Evolutionary conservation across 2,797 vertebrate species (phyloP).

Genomic region (Anas flavirostris): DNA sequence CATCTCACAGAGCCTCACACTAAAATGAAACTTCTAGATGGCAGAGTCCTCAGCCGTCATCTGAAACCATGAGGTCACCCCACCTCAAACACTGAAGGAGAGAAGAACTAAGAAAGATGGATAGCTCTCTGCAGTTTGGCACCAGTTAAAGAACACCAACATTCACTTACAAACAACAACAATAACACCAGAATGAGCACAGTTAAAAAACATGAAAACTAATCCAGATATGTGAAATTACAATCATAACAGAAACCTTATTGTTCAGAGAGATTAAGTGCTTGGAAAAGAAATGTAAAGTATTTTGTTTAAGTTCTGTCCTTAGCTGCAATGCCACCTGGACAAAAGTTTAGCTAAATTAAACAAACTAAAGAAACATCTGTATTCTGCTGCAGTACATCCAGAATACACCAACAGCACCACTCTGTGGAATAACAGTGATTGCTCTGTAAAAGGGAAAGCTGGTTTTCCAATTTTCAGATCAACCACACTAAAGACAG

Average conservation of each 20-base stretch:
- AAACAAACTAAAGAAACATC: not conserved
- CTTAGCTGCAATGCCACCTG: conserved; percentile 31
- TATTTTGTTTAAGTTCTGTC: conserved; percentile 11
- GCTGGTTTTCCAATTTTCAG: not conserved
- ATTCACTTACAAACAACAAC: not conserved
- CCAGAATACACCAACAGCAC: conserved; percentile 49
- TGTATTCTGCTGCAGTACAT: not conserved
- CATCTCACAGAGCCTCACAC: not conserved
- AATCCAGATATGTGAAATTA: not conserved
- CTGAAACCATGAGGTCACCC: not conserved
- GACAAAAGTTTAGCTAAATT: conserved; percentile 8
- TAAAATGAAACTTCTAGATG: not conserved
- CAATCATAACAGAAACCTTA: not conserved
- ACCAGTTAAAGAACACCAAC: not conserved
- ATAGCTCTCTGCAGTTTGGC: not conserved
- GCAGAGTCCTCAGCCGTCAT: not conserved
- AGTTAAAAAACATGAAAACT: not conserved
- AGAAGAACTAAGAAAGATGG: not conserved
- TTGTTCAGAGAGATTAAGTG: not conserved
- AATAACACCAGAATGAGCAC: not conserved
- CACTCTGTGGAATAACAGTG: conserved; percentile 43
- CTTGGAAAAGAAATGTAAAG: not conserved
- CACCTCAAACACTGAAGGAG: not conserved
- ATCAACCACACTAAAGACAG: rapidly evolving
- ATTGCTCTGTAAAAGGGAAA: not conserved